Base-by-base conservation (phyloP, 2,797 vertebrate genomes). In the Urophycis tenuis region DNA sequence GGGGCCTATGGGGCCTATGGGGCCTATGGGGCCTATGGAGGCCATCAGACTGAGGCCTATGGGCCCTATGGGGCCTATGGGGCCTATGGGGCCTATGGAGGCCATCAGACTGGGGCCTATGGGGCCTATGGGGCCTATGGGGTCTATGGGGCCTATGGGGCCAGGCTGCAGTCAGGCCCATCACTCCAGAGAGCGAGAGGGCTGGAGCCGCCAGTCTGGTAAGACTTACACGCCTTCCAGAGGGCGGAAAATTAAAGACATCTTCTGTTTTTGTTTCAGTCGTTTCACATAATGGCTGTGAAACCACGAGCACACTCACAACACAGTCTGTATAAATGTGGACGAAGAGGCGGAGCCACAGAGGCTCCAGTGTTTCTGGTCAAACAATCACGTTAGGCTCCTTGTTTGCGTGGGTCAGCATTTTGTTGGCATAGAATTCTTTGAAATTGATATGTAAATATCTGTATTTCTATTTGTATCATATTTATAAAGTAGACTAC, bases 211-310 rank as follows among this genome's bases (percentile, higher is more conserved):
- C 83, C 67, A 39, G 86, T 90, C 90, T 92, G 91, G 84, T 79
- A 88, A 83, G 83, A 81, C 80, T 88, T 91, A 90, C 85, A 90
- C 83, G 84, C 85, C 86, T 86, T 78, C 82, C 82, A 82, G 69
- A 75, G 82, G 85, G 87, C 82, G 85, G 87, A 90, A 88, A 88
- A 90, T 81, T 82, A n/a, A n/a, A n/a, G n/a, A n/a, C n/a, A n/a
- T 81, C 83, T 87, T 86, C 71, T 85, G 80, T 30, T 81, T 85
- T 75, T 39, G 83, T 81, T 88, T 77, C 78, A 79, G 78, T 80
- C 45, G 75, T 53, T 53, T 73, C 78, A 25, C 22, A 22, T 74
- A 73, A 41, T 45, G 69, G 75, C 39, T 34, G 30, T 80, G 79
- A 53, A 53, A 53, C 45, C 45, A 53, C 14, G 45, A 53, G 17